phyloP scores from a whole-genome alignment of 2,888 invertebrate species.

The Hanleya hanleyi region DNA sequence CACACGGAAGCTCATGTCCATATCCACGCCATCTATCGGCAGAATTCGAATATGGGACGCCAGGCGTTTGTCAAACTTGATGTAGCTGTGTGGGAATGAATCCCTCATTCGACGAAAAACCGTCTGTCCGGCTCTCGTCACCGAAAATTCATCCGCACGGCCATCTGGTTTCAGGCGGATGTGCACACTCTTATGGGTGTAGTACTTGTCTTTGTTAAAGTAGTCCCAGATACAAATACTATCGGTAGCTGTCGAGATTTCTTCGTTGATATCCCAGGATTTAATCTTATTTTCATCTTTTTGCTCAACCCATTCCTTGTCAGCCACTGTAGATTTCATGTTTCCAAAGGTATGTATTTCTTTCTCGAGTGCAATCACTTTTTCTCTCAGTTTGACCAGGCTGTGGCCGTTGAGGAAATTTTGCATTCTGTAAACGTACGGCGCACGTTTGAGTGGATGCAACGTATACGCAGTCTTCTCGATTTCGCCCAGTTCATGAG shows the following conservation, averaged over 20 bases:
- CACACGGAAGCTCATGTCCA: not conserved
- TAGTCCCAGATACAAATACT: not conserved
- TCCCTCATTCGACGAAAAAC: not conserved
- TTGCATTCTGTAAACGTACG: conserved; percentile 88
- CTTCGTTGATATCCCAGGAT: no score
- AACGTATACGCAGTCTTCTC: conserved; percentile 96
- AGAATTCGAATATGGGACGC: not conserved
- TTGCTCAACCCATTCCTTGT: not conserved
- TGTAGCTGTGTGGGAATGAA: not conserved
- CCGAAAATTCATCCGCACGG: not conserved
- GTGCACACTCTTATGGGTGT: not conserved
- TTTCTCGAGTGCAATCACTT: conserved; percentile 76
- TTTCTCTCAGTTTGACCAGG: conserved; percentile 80
- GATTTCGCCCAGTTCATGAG: conserved; percentile 86
- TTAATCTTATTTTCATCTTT: not conserved
- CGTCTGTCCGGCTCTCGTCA: not conserved
- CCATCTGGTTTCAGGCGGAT: not conserved
- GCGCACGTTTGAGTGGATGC: conserved; percentile 93
- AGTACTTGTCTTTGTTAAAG: not conserved
- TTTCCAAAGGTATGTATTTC: not conserved
- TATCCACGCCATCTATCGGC: not conserved
- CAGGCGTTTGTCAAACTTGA: not conserved
- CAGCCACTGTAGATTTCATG: not conserved
- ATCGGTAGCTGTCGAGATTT: no score
- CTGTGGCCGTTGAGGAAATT: conserved; percentile 85